Evolutionary conservation across 2,113 vertebrate species (phyloP).

Genomic region (Amphiprion ocellaris): DNA sequence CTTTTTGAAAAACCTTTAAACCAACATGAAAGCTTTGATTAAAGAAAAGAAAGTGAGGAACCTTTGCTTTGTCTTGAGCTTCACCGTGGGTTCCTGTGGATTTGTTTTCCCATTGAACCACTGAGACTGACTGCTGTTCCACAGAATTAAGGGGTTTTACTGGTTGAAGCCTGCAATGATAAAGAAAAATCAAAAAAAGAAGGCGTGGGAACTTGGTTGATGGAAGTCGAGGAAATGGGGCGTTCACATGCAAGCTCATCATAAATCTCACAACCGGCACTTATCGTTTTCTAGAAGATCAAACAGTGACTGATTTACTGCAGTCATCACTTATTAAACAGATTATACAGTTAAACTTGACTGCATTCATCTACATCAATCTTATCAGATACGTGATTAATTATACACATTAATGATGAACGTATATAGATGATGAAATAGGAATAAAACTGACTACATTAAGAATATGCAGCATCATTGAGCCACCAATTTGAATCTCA

Average conservation of each 20-base stretch:
- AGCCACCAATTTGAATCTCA: not conserved
- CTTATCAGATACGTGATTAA: not conserved
- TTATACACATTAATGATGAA: not conserved
- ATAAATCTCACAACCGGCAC: no score
- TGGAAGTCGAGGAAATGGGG: not conserved
- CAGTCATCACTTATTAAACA: no score
- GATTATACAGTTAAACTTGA: no score
- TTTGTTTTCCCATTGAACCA: constrained; percentile 72
- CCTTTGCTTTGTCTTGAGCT: constrained; percentile 67
- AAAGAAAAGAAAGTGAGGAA: constrained; percentile 26
- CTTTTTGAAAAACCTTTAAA: not conserved
- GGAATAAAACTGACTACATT: not conserved
- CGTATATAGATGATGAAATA: not conserved
- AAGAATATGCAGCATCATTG: not conserved
- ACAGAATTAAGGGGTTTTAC: constrained; percentile 92
- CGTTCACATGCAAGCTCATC: no score
- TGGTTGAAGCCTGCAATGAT: constrained; percentile 88
- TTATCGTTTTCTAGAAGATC: no score
- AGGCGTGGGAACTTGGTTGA: not conserved
- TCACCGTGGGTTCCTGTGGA: constrained; percentile 15
- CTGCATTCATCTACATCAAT: not conserved
- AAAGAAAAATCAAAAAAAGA: not conserved
- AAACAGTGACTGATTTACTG: no score
- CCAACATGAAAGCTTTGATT: no score
- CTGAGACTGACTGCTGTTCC: constrained; percentile 73